These are phyloP conservation scores for Tetranychus truncatus DNA, from an alignment of 2,888 invertebrate genomes.

Conservation along the genomic window DNA sequence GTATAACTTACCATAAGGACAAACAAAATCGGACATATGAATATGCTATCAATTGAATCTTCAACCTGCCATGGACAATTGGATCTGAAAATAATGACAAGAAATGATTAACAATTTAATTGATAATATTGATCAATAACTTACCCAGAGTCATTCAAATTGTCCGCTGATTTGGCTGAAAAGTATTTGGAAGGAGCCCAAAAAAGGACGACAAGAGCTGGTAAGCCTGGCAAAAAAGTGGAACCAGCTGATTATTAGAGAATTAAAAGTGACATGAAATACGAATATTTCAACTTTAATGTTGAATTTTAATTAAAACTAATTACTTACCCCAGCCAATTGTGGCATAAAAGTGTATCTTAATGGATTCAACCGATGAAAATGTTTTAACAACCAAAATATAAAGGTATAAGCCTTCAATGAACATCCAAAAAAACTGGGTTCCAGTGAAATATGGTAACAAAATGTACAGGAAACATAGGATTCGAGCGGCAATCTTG, in stretches of 20 bases:
- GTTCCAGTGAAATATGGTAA: constrained; percentile 80
- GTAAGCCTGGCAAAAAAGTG: constrained; percentile 1
- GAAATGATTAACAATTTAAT: not conserved
- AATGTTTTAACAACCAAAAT: constrained; percentile 27
- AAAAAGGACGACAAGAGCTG: constrained; percentile 3
- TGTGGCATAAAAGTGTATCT: constrained; percentile 30
- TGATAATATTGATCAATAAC: not conserved
- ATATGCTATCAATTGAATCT: constrained; percentile 39
- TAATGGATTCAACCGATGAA: constrained; percentile 30
- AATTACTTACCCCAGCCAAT: constrained; percentile 34
- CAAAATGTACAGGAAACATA: constrained; percentile 39
- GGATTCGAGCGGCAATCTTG: not conserved
- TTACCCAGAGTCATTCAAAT: not conserved
- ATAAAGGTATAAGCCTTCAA: constrained; percentile 44
- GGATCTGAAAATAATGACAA: not conserved
- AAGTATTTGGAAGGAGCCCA: constrained; percentile 11
- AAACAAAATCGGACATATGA: constrained; percentile 47
- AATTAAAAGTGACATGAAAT: not conserved
- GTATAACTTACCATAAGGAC: constrained; percentile 54
- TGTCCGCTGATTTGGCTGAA: constrained; percentile 2
- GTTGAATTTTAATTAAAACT: not conserved
- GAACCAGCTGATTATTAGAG: not conserved
- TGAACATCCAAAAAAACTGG: constrained; percentile 97
- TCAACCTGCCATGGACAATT: constrained; percentile 10
- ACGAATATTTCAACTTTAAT: not conserved